Base-by-base conservation (phyloP, 2,113 vertebrate genomes). In the Morone saxatilis region DNA sequence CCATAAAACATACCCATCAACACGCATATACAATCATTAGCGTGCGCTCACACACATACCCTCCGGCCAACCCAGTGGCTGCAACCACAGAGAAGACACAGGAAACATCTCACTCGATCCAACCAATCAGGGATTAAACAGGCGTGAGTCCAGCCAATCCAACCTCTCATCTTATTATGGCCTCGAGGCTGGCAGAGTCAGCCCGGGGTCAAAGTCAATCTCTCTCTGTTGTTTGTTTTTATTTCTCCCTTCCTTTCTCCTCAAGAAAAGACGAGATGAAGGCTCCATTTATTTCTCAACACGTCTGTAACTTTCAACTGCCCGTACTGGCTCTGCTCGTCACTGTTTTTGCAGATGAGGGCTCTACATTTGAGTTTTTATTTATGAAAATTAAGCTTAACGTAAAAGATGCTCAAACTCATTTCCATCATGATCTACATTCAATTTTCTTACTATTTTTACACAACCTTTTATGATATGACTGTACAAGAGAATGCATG, bases 61-160 rank as follows among this genome's bases (percentile, higher is more conserved):
- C 70, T 78, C 68, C 5, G 1, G 67, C 67, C 51, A 59, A 70
- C 1, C 0, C 11, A 25, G 22, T 12, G 61, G 59, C 59, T 69
- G 66, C 41, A 59, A 59, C 62, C 41, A 59, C 60, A 78, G 60
- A 85, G 47, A 22, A 20, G 45, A 73, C 63, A 63, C 60, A 85
- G 77, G 80, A 89, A 87, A 67, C 43, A 20, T 68, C 63, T 61
- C 50, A 63, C 65, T 72, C 7, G 4, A 81, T 61, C 31, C 54
- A 54, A 43, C 73, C 84, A 85, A 80, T 85, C 70, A 76, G 66
- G 45, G 83, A 88, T 85, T 76, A 82, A 80, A 51, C 40, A 70
- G 13, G 60, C 81, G 10, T 60, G 62, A 20, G 19, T 56, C 51
- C 72, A 80, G 62, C 54, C 70, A 76, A 57, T 86, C 50, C 40